phyloP scores from a whole-genome alignment of 2,113 vertebrate species.

The Trichechus manatus region DNA sequence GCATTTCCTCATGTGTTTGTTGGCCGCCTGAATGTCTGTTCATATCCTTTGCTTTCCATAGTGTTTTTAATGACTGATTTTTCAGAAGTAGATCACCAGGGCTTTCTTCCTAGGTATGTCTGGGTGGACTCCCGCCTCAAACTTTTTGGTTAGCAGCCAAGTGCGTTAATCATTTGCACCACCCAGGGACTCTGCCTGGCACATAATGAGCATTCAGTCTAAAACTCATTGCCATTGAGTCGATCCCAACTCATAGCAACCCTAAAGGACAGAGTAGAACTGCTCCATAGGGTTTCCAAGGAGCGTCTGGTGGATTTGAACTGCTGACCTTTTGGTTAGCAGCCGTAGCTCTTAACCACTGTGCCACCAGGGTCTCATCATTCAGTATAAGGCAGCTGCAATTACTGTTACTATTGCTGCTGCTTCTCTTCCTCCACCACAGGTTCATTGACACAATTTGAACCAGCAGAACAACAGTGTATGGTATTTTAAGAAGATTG shows the following conservation, averaged over 20 bases:
- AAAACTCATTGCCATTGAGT: no score
- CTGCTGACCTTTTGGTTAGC: no score
- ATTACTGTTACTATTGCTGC: background rate
- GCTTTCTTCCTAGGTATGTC: background rate
- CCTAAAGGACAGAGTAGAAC: no score
- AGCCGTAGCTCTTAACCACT: no score
- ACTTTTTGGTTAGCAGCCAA: background rate
- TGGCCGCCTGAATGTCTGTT: no score
- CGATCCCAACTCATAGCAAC: no score
- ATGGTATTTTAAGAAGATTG: background rate
- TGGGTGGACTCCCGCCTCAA: background rate
- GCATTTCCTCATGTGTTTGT: no score
- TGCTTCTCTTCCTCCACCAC: background rate
- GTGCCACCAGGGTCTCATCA: no score
- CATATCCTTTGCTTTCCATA: no score
- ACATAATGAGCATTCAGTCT: background rate
- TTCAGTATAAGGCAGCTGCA: background rate
- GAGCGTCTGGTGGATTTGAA: no score
- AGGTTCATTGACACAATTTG: background rate
- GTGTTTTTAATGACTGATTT: background rate
- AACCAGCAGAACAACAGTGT: background rate
- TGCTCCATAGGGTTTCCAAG: no score
- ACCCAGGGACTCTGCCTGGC: background rate
- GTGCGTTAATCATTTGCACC: background rate
- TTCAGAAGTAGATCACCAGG: background rate